Conservation (phyloP, 2,113 vertebrate species). For the Limanda limanda region DNA sequence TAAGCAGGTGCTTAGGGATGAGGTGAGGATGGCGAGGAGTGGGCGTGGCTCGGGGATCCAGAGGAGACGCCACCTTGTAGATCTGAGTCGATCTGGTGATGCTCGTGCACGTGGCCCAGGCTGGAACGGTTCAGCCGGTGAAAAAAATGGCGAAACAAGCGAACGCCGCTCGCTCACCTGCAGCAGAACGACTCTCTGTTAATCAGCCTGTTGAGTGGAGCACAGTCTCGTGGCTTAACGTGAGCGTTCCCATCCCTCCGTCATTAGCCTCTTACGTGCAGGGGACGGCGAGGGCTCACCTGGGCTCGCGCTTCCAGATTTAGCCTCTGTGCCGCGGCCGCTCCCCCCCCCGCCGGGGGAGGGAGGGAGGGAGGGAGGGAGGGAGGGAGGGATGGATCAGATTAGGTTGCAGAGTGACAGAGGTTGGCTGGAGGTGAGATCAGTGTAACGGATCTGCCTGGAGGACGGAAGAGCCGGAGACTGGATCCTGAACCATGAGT, state of each 20-base stretch:
- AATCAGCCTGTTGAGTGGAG: constrained; percentile 8
- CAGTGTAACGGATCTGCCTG: constrained; percentile 65
- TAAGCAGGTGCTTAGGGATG: constrained; percentile 52
- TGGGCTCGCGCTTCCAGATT: constrained; percentile 43
- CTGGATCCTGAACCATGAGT: constrained; percentile 22
- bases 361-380: constrained; percentile 9
- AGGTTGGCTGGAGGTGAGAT: constrained; percentile 74
- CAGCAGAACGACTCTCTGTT: background rate
- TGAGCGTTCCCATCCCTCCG: constrained; percentile 44
- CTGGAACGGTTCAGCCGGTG: too few relatives aligned
- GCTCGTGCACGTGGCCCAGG: background rate
- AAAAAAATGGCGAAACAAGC: background rate
- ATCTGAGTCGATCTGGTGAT: background rate
- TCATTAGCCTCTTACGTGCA: constrained; percentile 64
- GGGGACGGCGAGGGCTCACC: constrained; percentile 34
- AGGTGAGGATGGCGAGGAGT: background rate
- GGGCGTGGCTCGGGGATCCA: constrained; percentile 13
- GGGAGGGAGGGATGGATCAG: constrained; percentile 27
- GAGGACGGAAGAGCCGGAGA: constrained; percentile 55
- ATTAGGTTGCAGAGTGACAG: constrained; percentile 67
- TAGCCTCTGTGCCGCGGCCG: constrained; percentile 19
- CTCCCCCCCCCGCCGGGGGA: background rate
- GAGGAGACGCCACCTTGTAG: background rate
- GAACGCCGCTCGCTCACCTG: background rate
- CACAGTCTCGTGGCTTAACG: constrained; percentile 28